Conservation (phyloP, 2,113 vertebrate species). For the Lophotis ruficrista region DNA sequence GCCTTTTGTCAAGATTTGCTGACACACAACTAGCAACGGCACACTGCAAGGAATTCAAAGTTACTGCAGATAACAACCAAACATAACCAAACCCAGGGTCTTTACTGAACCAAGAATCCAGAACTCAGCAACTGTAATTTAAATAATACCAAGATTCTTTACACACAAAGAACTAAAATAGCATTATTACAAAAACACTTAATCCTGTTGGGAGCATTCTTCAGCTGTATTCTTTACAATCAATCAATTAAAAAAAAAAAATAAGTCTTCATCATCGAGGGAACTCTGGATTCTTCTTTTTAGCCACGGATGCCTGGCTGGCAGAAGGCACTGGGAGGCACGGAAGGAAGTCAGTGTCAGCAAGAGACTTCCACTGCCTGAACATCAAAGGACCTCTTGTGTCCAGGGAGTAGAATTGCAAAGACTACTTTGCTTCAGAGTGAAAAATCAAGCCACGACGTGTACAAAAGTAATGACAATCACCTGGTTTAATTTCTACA, state of each 20-base stretch:
- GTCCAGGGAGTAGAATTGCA: background rate
- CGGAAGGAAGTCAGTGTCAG: background rate
- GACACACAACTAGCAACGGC: background rate
- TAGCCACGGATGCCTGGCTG: too few relatives aligned
- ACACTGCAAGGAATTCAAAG: background rate
- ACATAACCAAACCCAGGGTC: background rate
- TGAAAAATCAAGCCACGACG: background rate
- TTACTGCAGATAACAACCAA: background rate
- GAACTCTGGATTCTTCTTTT: background rate
- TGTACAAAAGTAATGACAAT: background rate
- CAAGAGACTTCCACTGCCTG: background rate
- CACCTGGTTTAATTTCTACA: background rate
- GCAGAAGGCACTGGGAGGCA: background rate
- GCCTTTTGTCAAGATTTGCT: background rate
- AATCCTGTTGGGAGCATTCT: background rate
- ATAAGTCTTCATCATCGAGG: background rate
- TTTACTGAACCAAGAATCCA: background rate
- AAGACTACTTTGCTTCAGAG: background rate
- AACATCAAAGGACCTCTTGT: background rate
- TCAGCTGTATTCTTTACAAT: background rate
- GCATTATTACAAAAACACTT: background rate
- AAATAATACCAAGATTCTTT: background rate
- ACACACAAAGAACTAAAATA: background rate
- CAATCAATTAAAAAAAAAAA: background rate
- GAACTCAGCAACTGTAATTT: background rate